These are phyloP conservation scores for Labroides dimidiatus DNA, from an alignment of 2,797 vertebrate species.

Conservation along the genomic window DNA sequence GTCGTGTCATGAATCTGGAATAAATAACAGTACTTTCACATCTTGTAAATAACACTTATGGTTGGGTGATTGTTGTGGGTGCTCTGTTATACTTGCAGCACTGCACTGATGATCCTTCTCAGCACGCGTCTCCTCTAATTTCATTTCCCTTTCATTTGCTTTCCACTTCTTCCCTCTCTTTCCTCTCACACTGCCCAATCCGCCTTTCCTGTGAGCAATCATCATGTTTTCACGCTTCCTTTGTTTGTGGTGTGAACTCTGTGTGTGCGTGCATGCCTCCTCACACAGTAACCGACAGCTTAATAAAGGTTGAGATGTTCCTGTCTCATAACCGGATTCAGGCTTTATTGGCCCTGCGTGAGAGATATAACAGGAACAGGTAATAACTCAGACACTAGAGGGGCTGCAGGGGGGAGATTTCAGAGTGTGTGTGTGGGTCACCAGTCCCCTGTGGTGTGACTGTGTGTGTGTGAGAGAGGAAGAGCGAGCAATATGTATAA, in stretches of 20 bases:
- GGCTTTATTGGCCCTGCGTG: conserved; percentile 60
- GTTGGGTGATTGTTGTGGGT: conserved; percentile 28
- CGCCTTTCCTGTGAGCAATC: conserved; percentile 30
- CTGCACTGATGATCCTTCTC: conserved; percentile 36
- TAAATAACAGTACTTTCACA: conserved; percentile 46
- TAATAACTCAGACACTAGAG: conserved; percentile 59
- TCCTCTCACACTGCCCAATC: conserved; percentile 28
- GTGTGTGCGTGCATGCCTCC: background rate
- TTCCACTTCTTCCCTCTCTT: conserved; percentile 20
- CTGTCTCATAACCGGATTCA: conserved; percentile 53
- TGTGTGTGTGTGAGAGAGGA: conserved; percentile 36
- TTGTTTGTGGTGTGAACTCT: conserved; percentile 9
- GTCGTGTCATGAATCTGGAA: conserved; percentile 24
- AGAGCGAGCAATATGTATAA: conserved; percentile 51
- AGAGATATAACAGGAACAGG: conserved; percentile 61
- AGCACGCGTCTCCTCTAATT: conserved; percentile 51
- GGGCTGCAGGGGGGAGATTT: conserved; percentile 23
- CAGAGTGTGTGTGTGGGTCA: conserved; percentile 41
- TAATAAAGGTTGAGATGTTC: conserved; percentile 51
- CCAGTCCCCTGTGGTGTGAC: conserved; percentile 48
- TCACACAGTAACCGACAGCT: conserved; percentile 44
- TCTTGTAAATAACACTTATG: conserved; percentile 46
- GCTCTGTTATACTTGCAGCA: conserved; percentile 17
- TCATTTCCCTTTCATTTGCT: conserved; percentile 48
- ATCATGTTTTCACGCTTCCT: conserved; percentile 24